A percentile compares a stretch with the other conserved stretches of the same genome.
phyloP scores from a whole-genome alignment of 2,888 invertebrate species.

The Apocheima hispidaria region DNA sequence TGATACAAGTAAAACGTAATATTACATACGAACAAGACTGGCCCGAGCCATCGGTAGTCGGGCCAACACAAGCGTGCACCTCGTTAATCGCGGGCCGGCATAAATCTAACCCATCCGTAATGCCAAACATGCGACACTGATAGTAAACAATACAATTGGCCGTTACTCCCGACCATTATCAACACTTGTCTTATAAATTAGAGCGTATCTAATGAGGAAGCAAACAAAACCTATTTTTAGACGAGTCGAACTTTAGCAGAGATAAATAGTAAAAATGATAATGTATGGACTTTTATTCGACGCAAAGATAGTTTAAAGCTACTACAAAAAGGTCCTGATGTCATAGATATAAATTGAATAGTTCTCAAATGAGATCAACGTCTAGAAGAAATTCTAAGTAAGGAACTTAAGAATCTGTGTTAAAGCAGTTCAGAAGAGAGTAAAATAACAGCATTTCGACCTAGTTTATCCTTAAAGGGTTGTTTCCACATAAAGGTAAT shows the following conservation, averaged over 20 bases:
- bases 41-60: slow-evolving; percentile 3
- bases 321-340: not conserved
- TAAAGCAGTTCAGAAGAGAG: slow-evolving; percentile 3
- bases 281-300: not conserved
- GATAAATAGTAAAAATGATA: slow-evolving; percentile 23
- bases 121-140: slow-evolving; percentile 42
- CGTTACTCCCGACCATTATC: slow-evolving; percentile 20
- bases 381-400: not conserved
- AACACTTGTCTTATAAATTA: slow-evolving; percentile 28
- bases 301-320: not conserved
- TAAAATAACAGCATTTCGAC: slow-evolving; percentile 11
- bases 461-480: slow-evolving; percentile 6
- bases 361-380: not conserved
- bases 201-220: slow-evolving; percentile 38
- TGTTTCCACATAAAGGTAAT: slow-evolving; percentile 13
- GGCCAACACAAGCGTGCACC: slow-evolving; percentile 39
- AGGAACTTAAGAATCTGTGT: slow-evolving; percentile 1
- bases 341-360: not conserved
- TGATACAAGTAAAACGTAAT: slow-evolving; percentile 25
- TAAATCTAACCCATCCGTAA: slow-evolving; percentile 33
- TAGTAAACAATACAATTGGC: slow-evolving; percentile 42
- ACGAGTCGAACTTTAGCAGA: slow-evolving; percentile 5
- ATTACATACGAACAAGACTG: slow-evolving; percentile 17
- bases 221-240: slow-evolving; percentile 38
- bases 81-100: slow-evolving; percentile 34